phyloP scores from a whole-genome alignment of 2,113 vertebrate genomes.

The Microtus richardsoni region DNA sequence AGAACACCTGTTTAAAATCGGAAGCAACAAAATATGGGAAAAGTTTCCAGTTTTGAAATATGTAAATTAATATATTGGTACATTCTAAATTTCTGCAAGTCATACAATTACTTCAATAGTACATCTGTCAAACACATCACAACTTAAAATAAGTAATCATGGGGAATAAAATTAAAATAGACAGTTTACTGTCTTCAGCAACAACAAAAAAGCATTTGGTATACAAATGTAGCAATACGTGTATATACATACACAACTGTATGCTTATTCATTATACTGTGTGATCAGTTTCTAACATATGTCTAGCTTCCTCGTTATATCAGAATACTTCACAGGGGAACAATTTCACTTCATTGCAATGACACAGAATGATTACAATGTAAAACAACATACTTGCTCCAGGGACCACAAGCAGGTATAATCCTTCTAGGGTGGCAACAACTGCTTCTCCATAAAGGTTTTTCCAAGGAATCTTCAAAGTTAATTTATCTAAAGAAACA shows the following conservation, averaged over 20 bases:
- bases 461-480: slow-evolving; percentile 99
- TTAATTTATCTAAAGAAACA: slow-evolving; percentile 93
- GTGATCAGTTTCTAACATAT: neutral
- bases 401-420: slow-evolving; percentile 96
- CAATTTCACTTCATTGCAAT: slow-evolving; percentile 38
- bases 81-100: neutral
- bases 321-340: neutral
- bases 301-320: neutral
- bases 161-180: slow-evolving; percentile 27
- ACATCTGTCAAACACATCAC: slow-evolving; percentile 5
- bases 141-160: slow-evolving; percentile 22
- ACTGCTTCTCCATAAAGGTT: slow-evolving; percentile 98
- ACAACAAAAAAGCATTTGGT: slow-evolving; percentile 21
- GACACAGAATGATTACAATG: neutral
- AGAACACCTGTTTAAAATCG: slow-evolving; percentile 31
- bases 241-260: neutral
- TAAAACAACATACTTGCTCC: slow-evolving; percentile 93
- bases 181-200: slow-evolving; percentile 42
- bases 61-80: neutral
- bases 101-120: neutral
- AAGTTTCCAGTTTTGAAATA: neutral
- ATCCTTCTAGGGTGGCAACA: slow-evolving; percentile 95
- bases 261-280: neutral
- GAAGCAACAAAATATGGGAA: slow-evolving; percentile 10
- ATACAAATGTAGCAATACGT: neutral